phyloP scores from a whole-genome alignment of 2,888 invertebrate genomes.

The Candidula unifasciata region DNA sequence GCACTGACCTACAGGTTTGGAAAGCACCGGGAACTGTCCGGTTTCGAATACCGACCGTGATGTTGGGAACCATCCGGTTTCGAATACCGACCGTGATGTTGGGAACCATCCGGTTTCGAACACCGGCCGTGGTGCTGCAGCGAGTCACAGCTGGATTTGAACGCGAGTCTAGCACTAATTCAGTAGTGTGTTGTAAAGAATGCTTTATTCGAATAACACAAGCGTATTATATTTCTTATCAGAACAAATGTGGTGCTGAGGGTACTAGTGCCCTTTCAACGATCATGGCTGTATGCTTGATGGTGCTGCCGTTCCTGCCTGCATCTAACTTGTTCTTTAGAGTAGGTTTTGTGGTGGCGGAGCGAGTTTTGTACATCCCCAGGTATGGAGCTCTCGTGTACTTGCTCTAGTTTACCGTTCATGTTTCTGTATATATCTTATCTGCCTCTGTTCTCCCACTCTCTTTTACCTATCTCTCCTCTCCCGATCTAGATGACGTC shows the following conservation, averaged over 20 bases:
- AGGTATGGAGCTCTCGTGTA: conserved; percentile 67
- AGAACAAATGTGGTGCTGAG: background rate
- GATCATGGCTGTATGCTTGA: conserved; percentile 58
- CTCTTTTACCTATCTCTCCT: background rate
- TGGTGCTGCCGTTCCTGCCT: conserved; percentile 69
- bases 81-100: too few relatives aligned
- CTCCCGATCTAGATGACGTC: too few relatives aligned
- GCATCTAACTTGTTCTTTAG: conserved; percentile 80
- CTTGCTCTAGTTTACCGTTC: background rate
- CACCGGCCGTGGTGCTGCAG: too few relatives aligned
- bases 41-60: too few relatives aligned
- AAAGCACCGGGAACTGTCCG: too few relatives aligned
- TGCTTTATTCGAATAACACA: background rate
- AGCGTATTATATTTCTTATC: background rate
- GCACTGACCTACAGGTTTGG: too few relatives aligned
- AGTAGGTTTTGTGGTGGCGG: conserved; percentile 75
- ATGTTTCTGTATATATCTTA: background rate
- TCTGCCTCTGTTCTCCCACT: background rate
- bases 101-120: too few relatives aligned
- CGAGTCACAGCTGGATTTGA: too few relatives aligned
- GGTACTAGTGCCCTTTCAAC: background rate
- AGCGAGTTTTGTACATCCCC: conserved; percentile 73
- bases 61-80: too few relatives aligned
- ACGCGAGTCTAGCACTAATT: too few relatives aligned
- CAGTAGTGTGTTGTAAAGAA: too few relatives aligned